Conservation (phyloP, 1,140 invertebrate genomes). For the Temnothorax nylanderi region DNA sequence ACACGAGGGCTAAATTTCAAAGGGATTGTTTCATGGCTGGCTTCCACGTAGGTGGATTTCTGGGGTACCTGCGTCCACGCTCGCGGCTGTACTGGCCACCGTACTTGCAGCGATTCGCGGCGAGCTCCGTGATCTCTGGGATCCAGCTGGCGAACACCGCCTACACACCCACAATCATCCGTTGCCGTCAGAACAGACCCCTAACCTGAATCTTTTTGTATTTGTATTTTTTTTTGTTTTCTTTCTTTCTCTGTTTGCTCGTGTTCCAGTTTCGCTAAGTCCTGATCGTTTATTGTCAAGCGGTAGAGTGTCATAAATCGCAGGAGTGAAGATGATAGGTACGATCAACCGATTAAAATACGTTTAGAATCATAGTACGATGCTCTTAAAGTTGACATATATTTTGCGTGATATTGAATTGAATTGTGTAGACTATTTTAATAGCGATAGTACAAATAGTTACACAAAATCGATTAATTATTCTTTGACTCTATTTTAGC, state of each 20-base stretch:
- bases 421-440: background rate
- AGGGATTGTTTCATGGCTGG: constrained; percentile 73
- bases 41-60: constrained; percentile 80
- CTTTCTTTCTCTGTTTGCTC: constrained; percentile 24
- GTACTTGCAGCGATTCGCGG: constrained; percentile 98
- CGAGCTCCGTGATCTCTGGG: constrained; percentile 99
- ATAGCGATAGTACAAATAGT: background rate
- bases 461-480: background rate
- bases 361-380: background rate
- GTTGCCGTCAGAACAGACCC: constrained; percentile 83
- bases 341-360: background rate
- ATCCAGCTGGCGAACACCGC: constrained; percentile 99
- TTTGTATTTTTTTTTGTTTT: constrained; percentile 54
- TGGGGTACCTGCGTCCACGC: constrained; percentile 97
- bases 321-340: background rate
- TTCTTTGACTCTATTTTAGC: background rate
- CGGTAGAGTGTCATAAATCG: background rate
- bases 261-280: constrained; percentile 12
- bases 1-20: constrained; percentile 65
- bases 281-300: constrained; percentile 1
- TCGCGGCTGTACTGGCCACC: constrained; percentile 99
- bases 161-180: constrained; percentile 90
- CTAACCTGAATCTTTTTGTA: constrained; percentile 72
- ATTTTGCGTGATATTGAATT: background rate
- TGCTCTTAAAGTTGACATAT: background rate